Evolutionary conservation across 2,797 vertebrate genomes (phyloP).

Genomic region (Malurus leucopterus): DNA sequence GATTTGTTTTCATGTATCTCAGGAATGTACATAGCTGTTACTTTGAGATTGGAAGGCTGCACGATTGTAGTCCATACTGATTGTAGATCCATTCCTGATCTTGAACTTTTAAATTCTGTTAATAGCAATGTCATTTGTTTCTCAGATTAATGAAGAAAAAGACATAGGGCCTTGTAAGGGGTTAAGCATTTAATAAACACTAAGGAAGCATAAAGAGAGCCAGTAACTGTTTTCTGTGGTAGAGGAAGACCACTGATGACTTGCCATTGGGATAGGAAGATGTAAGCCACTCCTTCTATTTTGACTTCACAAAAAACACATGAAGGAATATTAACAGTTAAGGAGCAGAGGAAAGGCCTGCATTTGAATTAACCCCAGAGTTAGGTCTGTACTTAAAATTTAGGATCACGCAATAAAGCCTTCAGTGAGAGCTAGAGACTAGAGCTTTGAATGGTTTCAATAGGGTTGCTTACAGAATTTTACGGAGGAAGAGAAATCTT

Average conservation of each 20-base stretch:
- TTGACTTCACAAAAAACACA: background rate
- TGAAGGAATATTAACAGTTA: background rate
- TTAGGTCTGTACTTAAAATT: background rate
- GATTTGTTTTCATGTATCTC: background rate
- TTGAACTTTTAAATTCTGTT: background rate
- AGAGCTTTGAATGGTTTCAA: background rate
- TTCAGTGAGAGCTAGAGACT: background rate
- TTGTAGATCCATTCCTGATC: background rate
- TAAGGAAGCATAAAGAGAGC: background rate
- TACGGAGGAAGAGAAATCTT: background rate
- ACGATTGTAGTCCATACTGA: background rate
- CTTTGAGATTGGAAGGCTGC: background rate
- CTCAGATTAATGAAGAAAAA: background rate
- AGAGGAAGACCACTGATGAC: background rate
- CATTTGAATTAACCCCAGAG: background rate
- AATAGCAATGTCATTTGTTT: background rate
- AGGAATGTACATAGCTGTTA: background rate
- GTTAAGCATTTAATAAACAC: background rate
- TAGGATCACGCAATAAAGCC: background rate
- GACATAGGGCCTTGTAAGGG: fast-evolving
- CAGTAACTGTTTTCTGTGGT: background rate
- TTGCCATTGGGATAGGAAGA: background rate
- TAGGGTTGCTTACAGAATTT: background rate
- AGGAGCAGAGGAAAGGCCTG: background rate
- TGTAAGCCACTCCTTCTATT: background rate